Evolutionary conservation across 2,797 vertebrate genomes (phyloP).

Genomic region (Spheniscus humboldti): DNA sequence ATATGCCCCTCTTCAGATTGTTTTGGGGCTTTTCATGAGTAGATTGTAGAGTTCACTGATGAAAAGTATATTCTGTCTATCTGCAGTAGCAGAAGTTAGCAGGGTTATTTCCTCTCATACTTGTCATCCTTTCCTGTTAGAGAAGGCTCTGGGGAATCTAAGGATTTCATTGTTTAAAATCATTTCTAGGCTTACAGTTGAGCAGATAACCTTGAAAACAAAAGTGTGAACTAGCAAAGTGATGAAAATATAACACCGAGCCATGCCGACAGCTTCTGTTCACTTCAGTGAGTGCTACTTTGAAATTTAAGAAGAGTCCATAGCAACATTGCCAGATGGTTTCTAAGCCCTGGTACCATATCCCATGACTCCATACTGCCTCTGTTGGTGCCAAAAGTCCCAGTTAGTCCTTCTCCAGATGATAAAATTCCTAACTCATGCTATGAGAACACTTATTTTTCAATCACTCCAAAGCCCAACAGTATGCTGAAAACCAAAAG

Average conservation of each 20-base stretch:
- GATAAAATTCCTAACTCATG: neutral
- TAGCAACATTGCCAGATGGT: neutral
- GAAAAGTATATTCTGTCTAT: neutral
- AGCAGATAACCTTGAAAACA: constrained; percentile 9
- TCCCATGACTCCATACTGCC: neutral
- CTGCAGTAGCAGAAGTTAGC: neutral
- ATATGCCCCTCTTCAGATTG: neutral
- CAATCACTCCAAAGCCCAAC: neutral
- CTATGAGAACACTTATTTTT: neutral
- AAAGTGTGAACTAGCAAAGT: neutral
- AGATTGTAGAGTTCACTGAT: neutral
- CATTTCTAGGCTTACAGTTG: neutral
- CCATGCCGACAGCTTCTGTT: neutral
- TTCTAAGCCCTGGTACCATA: neutral
- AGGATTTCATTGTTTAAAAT: neutral
- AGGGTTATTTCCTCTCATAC: neutral
- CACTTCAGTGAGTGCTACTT: neutral
- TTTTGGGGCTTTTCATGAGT: neutral
- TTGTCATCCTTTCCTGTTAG: neutral
- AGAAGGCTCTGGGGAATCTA: neutral
- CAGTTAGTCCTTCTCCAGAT: neutral
- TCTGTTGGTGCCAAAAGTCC: neutral
- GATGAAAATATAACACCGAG: neutral
- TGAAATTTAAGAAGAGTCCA: neutral
- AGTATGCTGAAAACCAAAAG: neutral